phyloP scores from a whole-genome alignment of 2,888 invertebrate genomes.

The Spicauda simplicius region DNA sequence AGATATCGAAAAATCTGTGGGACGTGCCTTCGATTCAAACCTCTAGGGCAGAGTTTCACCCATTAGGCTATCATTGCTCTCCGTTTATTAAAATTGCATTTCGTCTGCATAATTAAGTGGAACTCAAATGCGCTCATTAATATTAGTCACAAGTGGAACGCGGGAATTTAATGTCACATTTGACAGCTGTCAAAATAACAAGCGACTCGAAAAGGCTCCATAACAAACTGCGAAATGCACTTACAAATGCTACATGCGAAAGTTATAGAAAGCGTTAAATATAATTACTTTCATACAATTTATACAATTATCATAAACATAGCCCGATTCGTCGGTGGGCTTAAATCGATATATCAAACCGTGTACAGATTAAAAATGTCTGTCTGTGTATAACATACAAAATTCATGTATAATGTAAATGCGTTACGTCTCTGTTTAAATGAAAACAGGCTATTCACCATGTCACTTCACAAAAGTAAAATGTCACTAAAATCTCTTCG shows the following conservation, averaged over 20 bases:
- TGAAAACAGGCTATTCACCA: slow-evolving; percentile 4
- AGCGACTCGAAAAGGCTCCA: slow-evolving; percentile 1
- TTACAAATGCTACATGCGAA: slow-evolving; percentile 17
- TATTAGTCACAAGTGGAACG: too few relatives aligned
- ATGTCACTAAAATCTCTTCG: too few relatives aligned
- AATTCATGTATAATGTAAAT: slow-evolving; percentile 15
- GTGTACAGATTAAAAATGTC: slow-evolving; percentile 18
- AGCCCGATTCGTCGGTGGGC: slow-evolving; percentile 35
- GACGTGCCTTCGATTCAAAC: too few relatives aligned
- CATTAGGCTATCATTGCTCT: neutral
- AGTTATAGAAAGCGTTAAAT: neutral
- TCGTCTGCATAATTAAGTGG: neutral
- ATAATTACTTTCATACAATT: slow-evolving; percentile 20
- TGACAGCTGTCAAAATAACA: slow-evolving; percentile 5
- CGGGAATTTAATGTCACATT: neutral
- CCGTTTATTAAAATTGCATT: neutral
- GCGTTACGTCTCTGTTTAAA: slow-evolving; percentile 1
- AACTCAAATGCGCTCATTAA: neutral
- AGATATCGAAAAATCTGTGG: too few relatives aligned
- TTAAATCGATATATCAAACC: slow-evolving; percentile 20
- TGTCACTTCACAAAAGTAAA: neutral
- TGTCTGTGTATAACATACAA: slow-evolving; percentile 12
- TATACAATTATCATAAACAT: slow-evolving; percentile 28
- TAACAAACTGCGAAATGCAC: slow-evolving; percentile 11
- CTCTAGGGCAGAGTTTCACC: too few relatives aligned